phyloP scores from a whole-genome alignment of 2,113 vertebrate genomes.

The Odocoileus hemionus region DNA sequence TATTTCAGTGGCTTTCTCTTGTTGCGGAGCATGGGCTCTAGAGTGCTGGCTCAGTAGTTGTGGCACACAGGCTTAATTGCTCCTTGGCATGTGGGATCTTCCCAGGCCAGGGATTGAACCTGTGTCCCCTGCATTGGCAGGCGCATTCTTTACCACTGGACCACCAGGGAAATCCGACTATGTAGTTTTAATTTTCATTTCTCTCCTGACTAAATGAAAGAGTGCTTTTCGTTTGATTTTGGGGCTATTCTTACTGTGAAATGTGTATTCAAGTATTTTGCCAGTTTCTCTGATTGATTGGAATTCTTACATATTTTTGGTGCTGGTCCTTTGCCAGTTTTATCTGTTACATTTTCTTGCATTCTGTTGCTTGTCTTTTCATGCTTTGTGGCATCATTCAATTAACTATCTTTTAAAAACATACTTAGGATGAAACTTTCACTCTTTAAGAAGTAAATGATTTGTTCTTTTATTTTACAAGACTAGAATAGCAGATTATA shows the following conservation, averaged over 20 bases:
- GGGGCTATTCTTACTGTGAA: not conserved
- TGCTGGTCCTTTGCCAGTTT: not conserved
- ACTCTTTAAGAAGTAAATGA: not conserved
- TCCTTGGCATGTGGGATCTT: not conserved
- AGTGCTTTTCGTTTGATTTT: not conserved
- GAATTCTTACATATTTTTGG: not conserved
- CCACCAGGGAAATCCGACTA: not conserved
- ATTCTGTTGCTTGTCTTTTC: not conserved
- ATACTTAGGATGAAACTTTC: not conserved
- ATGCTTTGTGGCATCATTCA: not conserved
- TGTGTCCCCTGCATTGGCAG: not conserved
- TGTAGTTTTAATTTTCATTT: not conserved
- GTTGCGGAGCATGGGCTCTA: rapidly evolving
- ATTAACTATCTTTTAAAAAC: not conserved
- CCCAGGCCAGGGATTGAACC: not conserved
- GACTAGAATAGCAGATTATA: not conserved
- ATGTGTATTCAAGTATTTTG: not conserved
- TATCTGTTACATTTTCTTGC: not conserved
- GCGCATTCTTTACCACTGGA: not conserved
- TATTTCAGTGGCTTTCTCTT: not conserved
- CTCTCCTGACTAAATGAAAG: not conserved
- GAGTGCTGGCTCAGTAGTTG: not conserved
- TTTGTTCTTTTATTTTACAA: not conserved
- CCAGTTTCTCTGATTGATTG: not conserved
- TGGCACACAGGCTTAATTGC: not conserved